Evolutionary conservation across 2,113 vertebrate species (phyloP).

Genomic region (Cinclus mexicanus): DNA sequence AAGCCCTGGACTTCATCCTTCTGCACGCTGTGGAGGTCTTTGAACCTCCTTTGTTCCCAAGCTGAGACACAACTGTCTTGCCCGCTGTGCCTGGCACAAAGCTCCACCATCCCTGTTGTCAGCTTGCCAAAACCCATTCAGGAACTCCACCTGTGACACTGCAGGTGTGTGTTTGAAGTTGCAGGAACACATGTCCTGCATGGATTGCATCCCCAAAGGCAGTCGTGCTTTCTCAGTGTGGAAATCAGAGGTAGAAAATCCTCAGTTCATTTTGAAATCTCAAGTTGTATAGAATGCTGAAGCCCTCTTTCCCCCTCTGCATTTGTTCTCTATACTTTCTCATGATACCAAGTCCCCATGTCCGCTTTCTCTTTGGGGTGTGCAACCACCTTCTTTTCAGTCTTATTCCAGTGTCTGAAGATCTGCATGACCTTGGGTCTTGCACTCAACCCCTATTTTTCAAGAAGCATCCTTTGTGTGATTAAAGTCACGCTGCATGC

Average conservation of each 20-base stretch:
- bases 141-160: neutral
- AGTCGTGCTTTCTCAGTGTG: neutral
- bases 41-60: neutral
- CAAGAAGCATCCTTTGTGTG: neutral
- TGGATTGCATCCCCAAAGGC: neutral
- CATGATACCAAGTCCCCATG: neutral
- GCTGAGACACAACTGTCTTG: neutral
- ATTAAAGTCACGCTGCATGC: neutral
- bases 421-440: neutral
- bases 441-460: neutral
- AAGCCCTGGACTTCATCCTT: neutral
- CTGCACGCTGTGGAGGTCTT: neutral
- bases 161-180: neutral
- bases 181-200: neutral
- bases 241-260: neutral
- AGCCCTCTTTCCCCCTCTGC: neutral
- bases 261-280: neutral
- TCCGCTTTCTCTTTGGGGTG: neutral
- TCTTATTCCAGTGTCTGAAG: neutral
- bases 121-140: neutral
- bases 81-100: neutral
- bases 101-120: neutral
- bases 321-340: neutral
- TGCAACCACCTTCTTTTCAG: neutral
- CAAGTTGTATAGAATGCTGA: neutral